These are phyloP conservation scores for Prosapia bicincta DNA, from an alignment of 2,888 invertebrate genomes.

Conservation along the genomic window DNA sequence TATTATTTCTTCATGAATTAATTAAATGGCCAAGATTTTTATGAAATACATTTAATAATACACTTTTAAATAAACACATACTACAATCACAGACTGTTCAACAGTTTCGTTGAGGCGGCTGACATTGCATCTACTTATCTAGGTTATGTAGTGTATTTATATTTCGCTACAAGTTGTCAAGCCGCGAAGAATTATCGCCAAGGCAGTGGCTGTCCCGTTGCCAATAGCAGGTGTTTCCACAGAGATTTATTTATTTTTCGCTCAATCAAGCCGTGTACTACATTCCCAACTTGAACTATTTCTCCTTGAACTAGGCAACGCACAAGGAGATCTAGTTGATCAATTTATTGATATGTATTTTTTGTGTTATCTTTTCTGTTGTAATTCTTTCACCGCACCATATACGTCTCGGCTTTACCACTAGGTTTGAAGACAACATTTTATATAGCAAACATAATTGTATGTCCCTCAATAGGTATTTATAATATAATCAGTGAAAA, in stretches of 20 bases:
- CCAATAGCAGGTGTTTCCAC: not conserved
- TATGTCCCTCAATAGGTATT: no score
- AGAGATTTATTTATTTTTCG: not conserved
- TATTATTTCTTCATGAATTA: no score
- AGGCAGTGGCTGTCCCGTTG: not conserved
- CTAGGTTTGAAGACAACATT: no score
- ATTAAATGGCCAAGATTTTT: no score
- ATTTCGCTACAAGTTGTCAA: not conserved
- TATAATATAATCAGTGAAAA: no score
- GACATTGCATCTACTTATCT: not conserved
- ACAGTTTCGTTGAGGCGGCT: no score
- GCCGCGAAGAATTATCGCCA: not conserved
- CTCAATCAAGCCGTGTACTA: not conserved
- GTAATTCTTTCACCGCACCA: not conserved
- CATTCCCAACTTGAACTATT: not conserved
- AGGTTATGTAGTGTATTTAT: not conserved
- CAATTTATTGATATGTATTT: not conserved
- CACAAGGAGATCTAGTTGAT: not conserved
- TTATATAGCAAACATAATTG: no score
- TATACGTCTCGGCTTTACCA: not conserved
- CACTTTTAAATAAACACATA: no score
- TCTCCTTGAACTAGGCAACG: not conserved
- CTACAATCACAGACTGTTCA: no score
- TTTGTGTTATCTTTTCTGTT: not conserved
- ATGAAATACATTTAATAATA: no score